These are phyloP conservation scores for Bovichtus diacanthus DNA, from an alignment of 2,797 vertebrate genomes.

Conservation along the genomic window DNA sequence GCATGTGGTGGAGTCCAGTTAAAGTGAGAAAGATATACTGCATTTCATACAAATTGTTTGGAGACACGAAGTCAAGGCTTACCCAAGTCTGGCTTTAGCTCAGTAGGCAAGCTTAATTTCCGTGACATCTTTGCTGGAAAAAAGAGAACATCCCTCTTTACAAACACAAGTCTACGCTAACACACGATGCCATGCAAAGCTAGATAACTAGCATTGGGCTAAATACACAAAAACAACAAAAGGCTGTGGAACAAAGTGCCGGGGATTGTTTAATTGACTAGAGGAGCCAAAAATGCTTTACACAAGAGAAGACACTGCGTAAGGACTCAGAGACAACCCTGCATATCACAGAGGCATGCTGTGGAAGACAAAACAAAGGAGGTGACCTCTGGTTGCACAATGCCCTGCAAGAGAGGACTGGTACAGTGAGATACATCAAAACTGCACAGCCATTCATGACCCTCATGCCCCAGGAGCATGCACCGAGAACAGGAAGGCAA, in stretches of 20 bases:
- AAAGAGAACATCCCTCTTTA: conserved; percentile 95
- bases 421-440: conserved; percentile 56
- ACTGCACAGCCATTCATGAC: conserved; percentile 75
- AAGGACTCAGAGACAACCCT: conserved; percentile 55
- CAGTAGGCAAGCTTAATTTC: conserved; percentile 99
- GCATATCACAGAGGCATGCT: conserved; percentile 74
- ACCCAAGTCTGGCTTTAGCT: conserved; percentile 99
- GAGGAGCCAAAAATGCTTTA: conserved; percentile 62
- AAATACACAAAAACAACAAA: conserved; percentile 46
- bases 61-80: conserved; percentile 90
- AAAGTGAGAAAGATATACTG: conserved; percentile 56
- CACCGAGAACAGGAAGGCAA: conserved; percentile 72
- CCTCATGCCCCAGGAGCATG: conserved; percentile 86
- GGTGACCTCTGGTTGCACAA: conserved; percentile 61
- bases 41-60: conserved; percentile 76
- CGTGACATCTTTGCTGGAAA: conserved; percentile 99
- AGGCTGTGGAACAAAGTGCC: conserved; percentile 52
- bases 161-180: conserved; percentile 85
- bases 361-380: conserved; percentile 69
- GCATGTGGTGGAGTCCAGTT: conserved; percentile 74
- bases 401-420: conserved; percentile 75
- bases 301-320: conserved; percentile 50
- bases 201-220: conserved; percentile 62
- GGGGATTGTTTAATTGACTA: conserved; percentile 33
- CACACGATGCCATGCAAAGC: conserved; percentile 84